These are phyloP conservation scores for Typhlichthys eigenmanni DNA, from an alignment of 2,797 vertebrate species.

Conservation along the genomic window DNA sequence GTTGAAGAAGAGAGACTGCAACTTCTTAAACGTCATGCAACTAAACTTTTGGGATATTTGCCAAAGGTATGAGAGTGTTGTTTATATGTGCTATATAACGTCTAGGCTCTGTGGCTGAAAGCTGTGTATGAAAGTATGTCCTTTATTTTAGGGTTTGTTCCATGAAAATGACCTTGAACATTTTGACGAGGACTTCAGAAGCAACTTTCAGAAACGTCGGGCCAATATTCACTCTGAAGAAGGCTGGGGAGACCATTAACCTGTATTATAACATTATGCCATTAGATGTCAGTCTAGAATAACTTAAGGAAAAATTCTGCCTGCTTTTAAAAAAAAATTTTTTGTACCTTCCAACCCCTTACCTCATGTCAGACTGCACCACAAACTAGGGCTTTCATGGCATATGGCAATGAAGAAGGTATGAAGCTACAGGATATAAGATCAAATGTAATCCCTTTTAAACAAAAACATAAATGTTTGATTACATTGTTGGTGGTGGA, in stretches of 20 bases:
- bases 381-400: no score
- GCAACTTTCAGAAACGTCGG: slow-evolving; percentile 76
- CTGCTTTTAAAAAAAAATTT: no score
- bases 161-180: slow-evolving; percentile 84
- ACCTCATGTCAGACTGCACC: no score
- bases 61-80: slow-evolving; percentile 80
- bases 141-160: slow-evolving; percentile 83
- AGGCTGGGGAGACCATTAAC: slow-evolving; percentile 56
- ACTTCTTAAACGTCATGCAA: slow-evolving; percentile 86
- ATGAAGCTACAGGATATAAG: no score
- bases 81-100: not conserved
- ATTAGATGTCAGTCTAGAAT: no score
- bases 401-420: no score
- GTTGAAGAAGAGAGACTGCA: slow-evolving; percentile 91
- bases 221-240: slow-evolving; percentile 62
- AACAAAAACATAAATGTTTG: no score
- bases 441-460: no score
- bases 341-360: no score
- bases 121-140: slow-evolving; percentile 7
- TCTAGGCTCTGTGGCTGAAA: not conserved
- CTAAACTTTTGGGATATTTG: slow-evolving; percentile 87
- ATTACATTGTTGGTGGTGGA: no score
- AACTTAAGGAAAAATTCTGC: no score
- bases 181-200: slow-evolving; percentile 88
- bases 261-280: no score